A percentile compares a stretch with the other conserved stretches of the same genome.
Evolutionary conservation across 2,797 vertebrate genomes (phyloP).

Genomic region (Pachyuromys duprasi): DNA sequence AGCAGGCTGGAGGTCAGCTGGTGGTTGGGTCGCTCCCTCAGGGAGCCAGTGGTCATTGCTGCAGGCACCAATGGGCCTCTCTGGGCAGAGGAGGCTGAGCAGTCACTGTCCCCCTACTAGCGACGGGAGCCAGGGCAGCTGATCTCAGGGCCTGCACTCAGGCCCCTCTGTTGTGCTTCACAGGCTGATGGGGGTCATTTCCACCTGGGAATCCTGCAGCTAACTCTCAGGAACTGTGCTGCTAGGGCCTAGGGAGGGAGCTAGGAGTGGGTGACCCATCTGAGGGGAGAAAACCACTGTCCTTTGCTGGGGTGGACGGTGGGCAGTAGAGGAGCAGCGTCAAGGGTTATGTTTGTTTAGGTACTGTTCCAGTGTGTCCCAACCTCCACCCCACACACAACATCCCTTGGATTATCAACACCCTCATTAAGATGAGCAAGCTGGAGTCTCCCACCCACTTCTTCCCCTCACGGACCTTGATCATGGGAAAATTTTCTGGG

Average conservation of each 20-base stretch:
- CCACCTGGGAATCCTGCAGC: background rate
- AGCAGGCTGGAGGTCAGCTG: constrained; percentile 83
- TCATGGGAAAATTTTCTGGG: constrained; percentile 98
- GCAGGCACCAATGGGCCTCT: constrained; percentile 86
- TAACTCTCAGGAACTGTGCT: constrained; percentile 82
- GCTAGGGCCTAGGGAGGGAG: constrained; percentile 84
- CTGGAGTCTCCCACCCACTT: constrained; percentile 98
- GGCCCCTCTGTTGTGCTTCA: constrained; percentile 88
- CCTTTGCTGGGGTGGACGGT: constrained; percentile 92
- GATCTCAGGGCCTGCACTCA: constrained; percentile 85
- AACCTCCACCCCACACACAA: constrained; percentile 96
- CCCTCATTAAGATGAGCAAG: constrained; percentile 97
- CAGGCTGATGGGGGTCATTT: constrained; percentile 59
- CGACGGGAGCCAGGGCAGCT: constrained; percentile 87
- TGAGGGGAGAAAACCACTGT: constrained; percentile 89
- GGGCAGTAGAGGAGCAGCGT: constrained; percentile 93
- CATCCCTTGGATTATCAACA: constrained; percentile 98
- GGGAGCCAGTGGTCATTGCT: constrained; percentile 90
- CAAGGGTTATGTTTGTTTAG: constrained; percentile 98
- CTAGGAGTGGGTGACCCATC: constrained; percentile 87
- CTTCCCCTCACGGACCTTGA: constrained; percentile 98
- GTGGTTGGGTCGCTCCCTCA: constrained; percentile 90
- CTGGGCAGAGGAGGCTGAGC: constrained; percentile 92
- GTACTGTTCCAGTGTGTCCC: constrained; percentile 98
- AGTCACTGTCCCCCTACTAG: constrained; percentile 95